Evolutionary conservation across 2,797 vertebrate species (phyloP), one percentile per base, ranked within the genome.

Genomic region (Cryptoblepharus egeriae): DNA sequence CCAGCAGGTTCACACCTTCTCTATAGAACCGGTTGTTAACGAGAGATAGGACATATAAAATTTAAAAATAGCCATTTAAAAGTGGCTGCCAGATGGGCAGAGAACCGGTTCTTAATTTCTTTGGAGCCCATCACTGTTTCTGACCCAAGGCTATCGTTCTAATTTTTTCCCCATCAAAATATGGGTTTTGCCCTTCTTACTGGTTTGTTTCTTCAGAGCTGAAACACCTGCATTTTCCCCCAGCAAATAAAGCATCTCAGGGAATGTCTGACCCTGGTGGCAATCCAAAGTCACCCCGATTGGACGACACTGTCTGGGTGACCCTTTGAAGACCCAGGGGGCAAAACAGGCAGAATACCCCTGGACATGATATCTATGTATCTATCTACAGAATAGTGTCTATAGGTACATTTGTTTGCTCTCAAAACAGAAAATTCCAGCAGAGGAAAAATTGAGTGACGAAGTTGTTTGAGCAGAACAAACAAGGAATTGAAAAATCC

Each of bases 391-490:
- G n/a, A 32, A 22, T 13, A 69, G 2, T 35, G 39, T 16, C 22
- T 22, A 5, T 42, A n/a, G n/a, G n/a, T n/a, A 42, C 3, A 4
- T 26, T 32, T 71, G 39, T 6, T 71, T 35, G 82, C 13, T 77
- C 52, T 49, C 67, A 81, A 52, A 78, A 13, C 70, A 45, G 30
- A 28, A 37, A 79, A 57, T 8, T 13, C 83, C 67, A 37, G 16
- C 86, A 52, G 35, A 80, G 10, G 12, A 22, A 42, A 16, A 6
- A 83, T 0, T 63, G 49, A 57, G 28, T 57, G 52, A 35, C 26
- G 65, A 28, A 82, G 73, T 83, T 32, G 28, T 68, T 42, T 77
- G 81, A 77, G 69, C 68, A 85, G 63, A 90, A 89, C 77, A 79
- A 79, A 70, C 26, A 69, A 58, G 37, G 64, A 81, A 67, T 88